These are phyloP conservation scores for Lutjanus campechanus DNA, from an alignment of 2,797 vertebrate genomes.

Conservation along the genomic window DNA sequence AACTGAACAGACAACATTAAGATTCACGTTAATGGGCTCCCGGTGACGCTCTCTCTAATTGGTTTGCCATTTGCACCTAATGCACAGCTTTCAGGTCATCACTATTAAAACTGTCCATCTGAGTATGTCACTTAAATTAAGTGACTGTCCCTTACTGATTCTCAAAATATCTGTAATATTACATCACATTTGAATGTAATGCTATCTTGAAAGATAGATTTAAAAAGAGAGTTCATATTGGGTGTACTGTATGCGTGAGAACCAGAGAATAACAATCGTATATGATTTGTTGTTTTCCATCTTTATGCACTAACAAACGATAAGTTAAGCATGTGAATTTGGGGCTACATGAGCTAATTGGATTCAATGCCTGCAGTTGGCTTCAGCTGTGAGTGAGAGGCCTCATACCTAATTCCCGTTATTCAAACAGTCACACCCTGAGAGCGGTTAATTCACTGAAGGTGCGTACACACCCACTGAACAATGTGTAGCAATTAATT, in stretches of 20 bases:
- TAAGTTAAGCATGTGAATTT: conserved; percentile 83
- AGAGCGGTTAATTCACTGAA: conserved; percentile 82
- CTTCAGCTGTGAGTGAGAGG: conserved; percentile 84
- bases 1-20: conserved; percentile 56
- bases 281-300: conserved; percentile 45
- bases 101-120: conserved; percentile 37
- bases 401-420: conserved; percentile 79
- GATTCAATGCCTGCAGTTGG: conserved; percentile 76
- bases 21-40: conserved; percentile 58
- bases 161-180: neutral
- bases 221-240: neutral
- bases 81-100: conserved; percentile 55
- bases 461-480: conserved; percentile 86
- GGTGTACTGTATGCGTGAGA: conserved; percentile 4
- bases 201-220: neutral
- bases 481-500: conserved; percentile 89
- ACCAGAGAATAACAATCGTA: conserved; percentile 11
- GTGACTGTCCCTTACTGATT: conserved; percentile 16
- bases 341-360: conserved; percentile 81
- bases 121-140: conserved; percentile 54
- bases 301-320: conserved; percentile 69
- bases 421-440: conserved; percentile 80
- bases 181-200: conserved; percentile 5
- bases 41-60: conserved; percentile 55
- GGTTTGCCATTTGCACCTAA: conserved; percentile 67